phyloP scores from a whole-genome alignment of 2,113 vertebrate species.

The Noturus placidus region DNA sequence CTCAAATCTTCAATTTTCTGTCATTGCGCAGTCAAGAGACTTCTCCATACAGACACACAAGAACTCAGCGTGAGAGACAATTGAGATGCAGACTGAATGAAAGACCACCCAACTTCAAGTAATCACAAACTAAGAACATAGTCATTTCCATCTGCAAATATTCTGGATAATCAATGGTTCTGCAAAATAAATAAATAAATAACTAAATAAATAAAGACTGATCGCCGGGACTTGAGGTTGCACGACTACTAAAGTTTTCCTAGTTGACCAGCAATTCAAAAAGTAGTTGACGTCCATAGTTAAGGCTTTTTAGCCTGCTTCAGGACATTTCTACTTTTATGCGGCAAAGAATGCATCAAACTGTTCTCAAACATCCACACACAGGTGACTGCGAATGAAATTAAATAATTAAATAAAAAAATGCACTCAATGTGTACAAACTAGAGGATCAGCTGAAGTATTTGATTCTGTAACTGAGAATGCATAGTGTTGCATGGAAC shows the following conservation, averaged over 20 bases:
- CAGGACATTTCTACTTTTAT: background rate
- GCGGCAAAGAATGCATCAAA: background rate
- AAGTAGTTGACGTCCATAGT: background rate
- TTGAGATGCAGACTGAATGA: constrained; percentile 11
- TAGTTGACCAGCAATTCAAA: constrained; percentile 6
- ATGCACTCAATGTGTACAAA: background rate
- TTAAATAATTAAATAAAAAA: background rate
- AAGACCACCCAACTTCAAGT: background rate
- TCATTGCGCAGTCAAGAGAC: constrained; percentile 19
- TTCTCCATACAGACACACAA: background rate
- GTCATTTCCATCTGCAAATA: constrained; percentile 18
- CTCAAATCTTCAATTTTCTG: constrained; percentile 9
- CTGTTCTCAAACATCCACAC: background rate
- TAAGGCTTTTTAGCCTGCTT: background rate
- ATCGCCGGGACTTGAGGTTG: background rate
- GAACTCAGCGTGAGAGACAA: constrained; percentile 7
- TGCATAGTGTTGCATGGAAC: background rate
- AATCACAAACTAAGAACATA: constrained; percentile 10
- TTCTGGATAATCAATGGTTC: background rate
- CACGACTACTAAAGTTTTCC: background rate
- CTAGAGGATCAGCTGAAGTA: background rate
- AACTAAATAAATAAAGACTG: background rate
- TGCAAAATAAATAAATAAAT: background rate
- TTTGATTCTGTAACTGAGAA: background rate
- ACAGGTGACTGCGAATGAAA: background rate